A percentile compares a stretch with the other conserved stretches of the same genome.
These are phyloP conservation scores for Eubasilissa splendida DNA, from an alignment of 2,888 invertebrate genomes.

Conservation along the genomic window DNA sequence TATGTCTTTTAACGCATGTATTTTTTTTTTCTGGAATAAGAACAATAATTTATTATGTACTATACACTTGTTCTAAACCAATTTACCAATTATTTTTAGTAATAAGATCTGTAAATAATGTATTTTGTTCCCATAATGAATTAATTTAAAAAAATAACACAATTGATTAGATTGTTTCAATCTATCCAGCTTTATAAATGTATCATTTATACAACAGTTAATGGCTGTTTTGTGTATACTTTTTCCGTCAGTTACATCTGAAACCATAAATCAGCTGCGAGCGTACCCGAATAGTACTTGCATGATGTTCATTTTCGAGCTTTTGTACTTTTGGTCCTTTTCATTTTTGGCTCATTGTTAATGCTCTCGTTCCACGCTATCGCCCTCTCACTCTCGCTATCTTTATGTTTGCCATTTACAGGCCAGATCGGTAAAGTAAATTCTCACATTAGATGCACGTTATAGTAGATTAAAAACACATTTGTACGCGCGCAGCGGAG, in stretches of 20 bases:
- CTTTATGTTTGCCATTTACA: slow-evolving; percentile 56
- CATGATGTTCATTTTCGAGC: slow-evolving; percentile 11
- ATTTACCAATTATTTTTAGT: no score
- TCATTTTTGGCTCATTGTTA: slow-evolving; percentile 42
- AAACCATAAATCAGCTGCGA: background rate
- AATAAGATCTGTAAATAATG: no score
- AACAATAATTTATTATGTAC: no score
- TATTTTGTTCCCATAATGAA: no score
- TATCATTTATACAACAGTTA: background rate
- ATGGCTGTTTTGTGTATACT: background rate
- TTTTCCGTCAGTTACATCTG: background rate
- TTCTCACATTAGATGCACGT: slow-evolving; percentile 58
- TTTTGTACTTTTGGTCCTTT: background rate
- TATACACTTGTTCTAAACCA: no score
- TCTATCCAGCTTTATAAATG: background rate
- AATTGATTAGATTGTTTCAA: no score
- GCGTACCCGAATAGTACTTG: background rate
- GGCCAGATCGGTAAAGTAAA: slow-evolving; percentile 55
- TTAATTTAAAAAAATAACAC: no score
- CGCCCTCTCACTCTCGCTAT: slow-evolving; percentile 47
- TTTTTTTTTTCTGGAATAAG: background rate
- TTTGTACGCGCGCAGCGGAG: slow-evolving; percentile 49
- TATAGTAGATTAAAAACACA: slow-evolving; percentile 58
- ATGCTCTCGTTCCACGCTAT: slow-evolving; percentile 38
- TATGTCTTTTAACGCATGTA: background rate